These are phyloP conservation scores for Hippocampus abdominalis DNA, from an alignment of 2,113 vertebrate species.

Conservation along the genomic window DNA sequence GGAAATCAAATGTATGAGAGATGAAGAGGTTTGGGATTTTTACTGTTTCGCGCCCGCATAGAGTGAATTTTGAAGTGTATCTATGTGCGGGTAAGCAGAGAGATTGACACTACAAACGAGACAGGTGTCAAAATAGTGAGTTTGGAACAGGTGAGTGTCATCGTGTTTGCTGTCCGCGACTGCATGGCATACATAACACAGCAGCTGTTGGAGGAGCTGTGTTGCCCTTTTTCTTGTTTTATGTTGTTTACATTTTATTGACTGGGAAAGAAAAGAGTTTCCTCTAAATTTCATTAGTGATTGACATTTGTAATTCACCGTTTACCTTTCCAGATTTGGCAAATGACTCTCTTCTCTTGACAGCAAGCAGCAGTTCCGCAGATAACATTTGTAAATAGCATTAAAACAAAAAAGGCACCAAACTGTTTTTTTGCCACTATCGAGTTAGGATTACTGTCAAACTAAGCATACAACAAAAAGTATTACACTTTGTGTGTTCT, in stretches of 20 bases:
- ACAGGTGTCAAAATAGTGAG: conserved; percentile 53
- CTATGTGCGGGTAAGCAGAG: conserved; percentile 11
- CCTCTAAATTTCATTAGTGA: neutral
- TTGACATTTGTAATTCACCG: neutral
- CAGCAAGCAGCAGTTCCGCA: no score
- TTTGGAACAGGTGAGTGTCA: conserved; percentile 46
- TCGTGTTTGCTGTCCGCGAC: conserved; percentile 44
- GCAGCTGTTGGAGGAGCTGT: conserved; percentile 41
- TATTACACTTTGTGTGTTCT: no score
- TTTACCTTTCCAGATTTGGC: no score
- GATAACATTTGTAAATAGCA: no score
- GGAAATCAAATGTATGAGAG: conserved; percentile 1
- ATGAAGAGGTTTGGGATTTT: neutral
- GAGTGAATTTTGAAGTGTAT: conserved; percentile 4
- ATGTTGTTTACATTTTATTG: neutral
- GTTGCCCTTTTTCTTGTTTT: no score
- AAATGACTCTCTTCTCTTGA: no score
- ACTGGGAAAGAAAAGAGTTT: neutral
- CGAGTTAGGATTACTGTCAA: no score
- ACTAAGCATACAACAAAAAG: no score
- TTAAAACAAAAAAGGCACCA: no score
- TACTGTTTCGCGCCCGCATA: neutral
- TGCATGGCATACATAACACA: conserved; percentile 45
- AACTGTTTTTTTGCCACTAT: no score
- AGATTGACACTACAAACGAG: conserved; percentile 17